phyloP scores from a whole-genome alignment of 2,113 vertebrate species.

The Pimephales promelas region DNA sequence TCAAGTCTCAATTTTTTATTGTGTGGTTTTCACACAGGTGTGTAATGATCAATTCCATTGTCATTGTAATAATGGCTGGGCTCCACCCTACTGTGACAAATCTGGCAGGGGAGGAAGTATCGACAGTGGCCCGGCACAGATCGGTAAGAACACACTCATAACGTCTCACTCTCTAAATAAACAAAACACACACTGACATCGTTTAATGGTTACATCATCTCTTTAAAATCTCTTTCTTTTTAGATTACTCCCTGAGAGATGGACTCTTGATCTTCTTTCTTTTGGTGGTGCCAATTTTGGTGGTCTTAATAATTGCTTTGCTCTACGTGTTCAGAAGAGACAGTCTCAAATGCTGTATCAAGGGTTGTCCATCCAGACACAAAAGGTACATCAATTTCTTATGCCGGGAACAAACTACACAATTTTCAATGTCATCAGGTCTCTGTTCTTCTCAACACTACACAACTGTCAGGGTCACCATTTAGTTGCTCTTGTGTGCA shows the following conservation, averaged over 20 bases:
- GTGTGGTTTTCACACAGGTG: constrained; percentile 63
- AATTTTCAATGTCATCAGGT: too few species aligned
- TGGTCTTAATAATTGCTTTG: constrained; percentile 65
- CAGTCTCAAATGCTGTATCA: constrained; percentile 61
- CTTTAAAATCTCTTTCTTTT: not conserved
- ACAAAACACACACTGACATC: not conserved
- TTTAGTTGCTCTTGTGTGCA: not conserved
- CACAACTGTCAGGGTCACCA: too few species aligned
- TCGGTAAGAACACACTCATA: constrained; percentile 66
- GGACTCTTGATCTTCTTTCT: constrained; percentile 88
- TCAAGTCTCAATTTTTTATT: not conserved
- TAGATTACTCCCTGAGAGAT: constrained; percentile 85
- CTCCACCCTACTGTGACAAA: constrained; percentile 72
- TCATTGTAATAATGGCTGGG: constrained; percentile 79
- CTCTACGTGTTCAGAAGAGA: constrained; percentile 73
- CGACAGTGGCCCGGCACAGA: constrained; percentile 81
- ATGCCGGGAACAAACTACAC: too few species aligned
- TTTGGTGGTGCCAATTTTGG: constrained; percentile 77
- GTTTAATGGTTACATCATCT: not conserved
- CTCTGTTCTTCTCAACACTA: too few species aligned
- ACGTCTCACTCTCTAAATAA: not conserved
- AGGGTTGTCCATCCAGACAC: not conserved
- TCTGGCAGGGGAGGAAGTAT: constrained; percentile 81
- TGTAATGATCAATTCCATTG: constrained; percentile 81
- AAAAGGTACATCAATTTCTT: constrained; percentile 56